phyloP scores from a whole-genome alignment of 2,888 invertebrate genomes.

The Amphimallon solstitiale region DNA sequence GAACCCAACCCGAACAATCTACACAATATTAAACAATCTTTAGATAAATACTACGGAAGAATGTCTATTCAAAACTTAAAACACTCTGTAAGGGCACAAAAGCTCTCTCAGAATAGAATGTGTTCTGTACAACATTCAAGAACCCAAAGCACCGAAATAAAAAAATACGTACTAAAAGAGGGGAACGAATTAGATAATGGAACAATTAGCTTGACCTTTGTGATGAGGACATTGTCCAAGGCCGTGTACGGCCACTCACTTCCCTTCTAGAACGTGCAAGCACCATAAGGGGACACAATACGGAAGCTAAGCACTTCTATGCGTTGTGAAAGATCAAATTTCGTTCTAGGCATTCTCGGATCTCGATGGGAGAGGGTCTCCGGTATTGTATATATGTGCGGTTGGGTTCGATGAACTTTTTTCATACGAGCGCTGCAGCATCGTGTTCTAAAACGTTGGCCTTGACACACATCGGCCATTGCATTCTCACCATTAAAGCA shows the following conservation, averaged over 20 bases:
- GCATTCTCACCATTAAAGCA: not conserved
- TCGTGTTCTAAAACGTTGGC: slow-evolving; percentile 6
- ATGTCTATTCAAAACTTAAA: no score
- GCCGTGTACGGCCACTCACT: slow-evolving; percentile 19
- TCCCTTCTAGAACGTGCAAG: slow-evolving; percentile 7
- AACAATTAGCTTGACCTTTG: slow-evolving; percentile 27
- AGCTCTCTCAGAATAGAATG: no score
- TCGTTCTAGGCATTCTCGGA: not conserved
- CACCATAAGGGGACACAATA: not conserved
- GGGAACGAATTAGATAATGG: no score
- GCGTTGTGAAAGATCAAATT: not conserved
- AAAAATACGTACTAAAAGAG: no score
- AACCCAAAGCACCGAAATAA: no score
- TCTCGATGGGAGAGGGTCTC: not conserved
- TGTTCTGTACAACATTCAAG: no score
- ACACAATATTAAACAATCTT: no score
- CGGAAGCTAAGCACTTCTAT: not conserved
- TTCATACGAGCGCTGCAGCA: not conserved
- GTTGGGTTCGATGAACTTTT: slow-evolving; percentile 4
- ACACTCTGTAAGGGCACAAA: no score
- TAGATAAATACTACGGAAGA: no score
- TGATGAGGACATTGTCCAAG: slow-evolving; percentile 23
- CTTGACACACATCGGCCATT: slow-evolving; percentile 3
- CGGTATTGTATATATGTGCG: not conserved
- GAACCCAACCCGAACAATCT: no score